Percentiles rank a stretch among this genome's conserved stretches.
Evolutionary conservation across 1,140 invertebrate genomes (phyloP).

Genomic region (Condylostylus longicornis): DNA sequence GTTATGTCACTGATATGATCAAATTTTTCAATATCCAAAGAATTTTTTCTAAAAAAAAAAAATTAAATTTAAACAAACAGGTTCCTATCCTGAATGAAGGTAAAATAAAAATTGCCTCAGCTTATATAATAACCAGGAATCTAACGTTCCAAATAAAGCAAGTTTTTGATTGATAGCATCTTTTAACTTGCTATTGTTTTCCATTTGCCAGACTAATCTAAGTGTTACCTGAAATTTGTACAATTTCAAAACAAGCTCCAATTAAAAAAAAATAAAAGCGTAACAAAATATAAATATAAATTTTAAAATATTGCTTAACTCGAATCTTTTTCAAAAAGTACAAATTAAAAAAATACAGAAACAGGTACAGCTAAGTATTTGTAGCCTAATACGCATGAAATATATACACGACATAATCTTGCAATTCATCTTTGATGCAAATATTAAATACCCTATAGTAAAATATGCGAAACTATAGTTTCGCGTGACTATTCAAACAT

Average conservation of each 20-base stretch:
- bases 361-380: too few relatives aligned
- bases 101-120: slow-evolving; percentile 24
- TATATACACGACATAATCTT: too few relatives aligned
- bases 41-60: neutral
- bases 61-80: neutral
- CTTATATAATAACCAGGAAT: slow-evolving; percentile 84
- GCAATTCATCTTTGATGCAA: too few relatives aligned
- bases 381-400: too few relatives aligned
- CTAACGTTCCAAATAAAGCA: slow-evolving; percentile 77
- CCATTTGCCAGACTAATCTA: slow-evolving; percentile 59
- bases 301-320: too few relatives aligned
- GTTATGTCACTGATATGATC: slow-evolving; percentile 73
- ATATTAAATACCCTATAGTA: too few relatives aligned
- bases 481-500: too few relatives aligned
- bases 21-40: slow-evolving; percentile 6
- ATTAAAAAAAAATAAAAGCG: neutral
- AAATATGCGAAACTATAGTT: too few relatives aligned
- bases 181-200: slow-evolving; percentile 51
- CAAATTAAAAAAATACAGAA: too few relatives aligned
- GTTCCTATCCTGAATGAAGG: too few relatives aligned
- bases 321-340: too few relatives aligned
- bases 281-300: too few relatives aligned
- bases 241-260: neutral
- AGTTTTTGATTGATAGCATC: slow-evolving; percentile 42
- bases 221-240: slow-evolving; percentile 49